Base-by-base conservation (phyloP, 2,113 vertebrate species). In the Lasiurus cinereus region DNA sequence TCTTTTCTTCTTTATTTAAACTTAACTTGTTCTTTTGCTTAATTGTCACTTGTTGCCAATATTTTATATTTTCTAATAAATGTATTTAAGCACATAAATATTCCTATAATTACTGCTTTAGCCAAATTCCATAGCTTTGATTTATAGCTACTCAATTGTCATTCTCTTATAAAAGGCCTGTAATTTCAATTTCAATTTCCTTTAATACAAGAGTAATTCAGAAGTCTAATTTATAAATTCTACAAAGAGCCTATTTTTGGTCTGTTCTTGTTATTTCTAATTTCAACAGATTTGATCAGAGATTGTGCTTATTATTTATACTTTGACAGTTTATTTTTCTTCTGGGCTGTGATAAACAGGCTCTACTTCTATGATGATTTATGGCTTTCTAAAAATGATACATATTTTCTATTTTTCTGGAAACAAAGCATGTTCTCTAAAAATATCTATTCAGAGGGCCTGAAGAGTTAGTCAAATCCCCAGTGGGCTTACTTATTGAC, bases 1-100 rank as follows among this genome's bases (percentile, higher is more conserved):
- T 54, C 76, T 18, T 85, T 29, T 33, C 54, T 94, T 22, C 43
- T 69, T 94, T 70, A 83, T 52, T 83, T 69, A 74, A 86, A 83
- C 6, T 67, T 86, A 59, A 7, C 80, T 29, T 80, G 18, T 39
- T 69, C 39, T 70, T 84, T 93, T 80, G 12, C 54, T 89, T 92
- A 66, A 59, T 13, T 85, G 31, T 50, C 24, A 88, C 46, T 95
- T 86, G 78, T 73, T 66, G 64, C 1, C 8, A 85, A 43, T 94
- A 18, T 92, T 95, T 80, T 84, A 14, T 80, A 92, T 93, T 70
- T 92, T 88, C 76, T 83, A 95, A 83, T 72, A 92, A 79, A 90
- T 92, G 66, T 13, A 84, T 39, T 93, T 39, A 91, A 85, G 67
- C 29, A 73, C 11, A 83, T 46, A 94, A 64, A 78, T 83, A 95